Percentiles rank a stretch among this genome's conserved stretches.
phyloP scores from a whole-genome alignment of 2,113 vertebrate species.

The Phylloscopus whistleri region DNA sequence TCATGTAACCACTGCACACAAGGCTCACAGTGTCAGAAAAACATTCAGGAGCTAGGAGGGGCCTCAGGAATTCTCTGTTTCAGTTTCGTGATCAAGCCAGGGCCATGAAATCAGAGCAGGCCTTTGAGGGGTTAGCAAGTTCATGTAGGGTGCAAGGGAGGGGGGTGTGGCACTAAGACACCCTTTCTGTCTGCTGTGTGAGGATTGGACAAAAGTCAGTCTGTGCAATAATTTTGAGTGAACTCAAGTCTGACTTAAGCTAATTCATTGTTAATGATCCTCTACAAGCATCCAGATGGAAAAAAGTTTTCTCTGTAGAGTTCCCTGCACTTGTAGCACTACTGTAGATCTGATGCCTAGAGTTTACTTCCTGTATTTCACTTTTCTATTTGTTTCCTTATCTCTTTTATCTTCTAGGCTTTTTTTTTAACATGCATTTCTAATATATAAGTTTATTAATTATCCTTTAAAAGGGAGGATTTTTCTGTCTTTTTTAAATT shows the following conservation, averaged over 20 bases:
- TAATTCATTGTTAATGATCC: not conserved
- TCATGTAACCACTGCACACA: not conserved
- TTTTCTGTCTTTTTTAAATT: not conserved
- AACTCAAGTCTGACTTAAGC: not conserved
- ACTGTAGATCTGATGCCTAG: not conserved
- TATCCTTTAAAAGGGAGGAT: not conserved
- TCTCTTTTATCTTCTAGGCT: not conserved
- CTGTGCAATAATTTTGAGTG: not conserved
- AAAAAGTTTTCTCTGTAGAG: not conserved
- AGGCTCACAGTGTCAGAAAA: not conserved
- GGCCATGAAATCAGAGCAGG: not conserved
- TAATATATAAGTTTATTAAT: not conserved
- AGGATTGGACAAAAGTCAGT: not conserved
- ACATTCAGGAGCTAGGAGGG: not conserved
- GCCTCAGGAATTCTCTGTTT: not conserved
- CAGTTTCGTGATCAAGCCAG: not conserved
- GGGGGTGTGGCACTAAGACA: not conserved
- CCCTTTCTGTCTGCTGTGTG: not conserved
- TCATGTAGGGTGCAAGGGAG: too few relatives aligned
- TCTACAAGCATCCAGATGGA: not conserved
- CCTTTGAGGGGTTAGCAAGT: not conserved
- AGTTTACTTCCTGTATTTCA: not conserved
- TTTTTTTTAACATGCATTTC: not conserved
- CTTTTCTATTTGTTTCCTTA: not conserved
- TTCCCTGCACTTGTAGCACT: not conserved